Base-by-base conservation (phyloP, 2,113 vertebrate genomes). In the Phalacrocorax brasilianus region DNA sequence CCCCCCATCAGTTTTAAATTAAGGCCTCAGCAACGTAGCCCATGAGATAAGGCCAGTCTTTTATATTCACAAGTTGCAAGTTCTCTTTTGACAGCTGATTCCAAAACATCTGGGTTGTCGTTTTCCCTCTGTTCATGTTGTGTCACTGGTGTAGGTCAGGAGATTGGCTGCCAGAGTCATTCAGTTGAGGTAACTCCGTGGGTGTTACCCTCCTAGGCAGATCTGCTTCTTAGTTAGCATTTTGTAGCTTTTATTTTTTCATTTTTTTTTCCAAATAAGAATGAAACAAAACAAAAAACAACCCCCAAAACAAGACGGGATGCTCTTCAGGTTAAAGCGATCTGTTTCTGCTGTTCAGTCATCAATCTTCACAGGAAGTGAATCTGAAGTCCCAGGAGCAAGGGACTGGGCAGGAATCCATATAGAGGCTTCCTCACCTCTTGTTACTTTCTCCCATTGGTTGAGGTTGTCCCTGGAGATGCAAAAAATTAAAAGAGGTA, bases 381-480 rank as follows among this genome's bases (percentile, higher is more conserved):
- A 98, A 93, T 98, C 98, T 10, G 97, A 91, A 6, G 98, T 88
- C 80, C 96, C 97, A 12, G 95, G 97, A 88, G 96, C 92, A 23
- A 80, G 78, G 3, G 97, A 70, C 14, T 96, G 97, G 28, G 95
- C 66, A 0, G 98, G 91, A 92, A 97, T 91, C 98, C 98, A 98
- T 47, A 98, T 80, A 1, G 98, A 96, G 6, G 98, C 97, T 96
- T 99, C 99, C 93, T 99, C 99, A 65, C 99, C 99, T 32, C 96
- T 98, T 2, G 98, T 99, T 56, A 99, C 98, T 96, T 98, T 99
- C 97, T 99, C 99, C 99, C 99, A 99, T 85, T 99, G 99, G 92
- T 88, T 92, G 78, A 99, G 99, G 97, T 99, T 99, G 61, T 99
- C 98, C 98, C 99, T 99, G 93, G 92, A 89, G 40, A 72, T 18